These are phyloP conservation scores for Ellobium chinense DNA, from an alignment of 2,888 invertebrate species.

Conservation along the genomic window DNA sequence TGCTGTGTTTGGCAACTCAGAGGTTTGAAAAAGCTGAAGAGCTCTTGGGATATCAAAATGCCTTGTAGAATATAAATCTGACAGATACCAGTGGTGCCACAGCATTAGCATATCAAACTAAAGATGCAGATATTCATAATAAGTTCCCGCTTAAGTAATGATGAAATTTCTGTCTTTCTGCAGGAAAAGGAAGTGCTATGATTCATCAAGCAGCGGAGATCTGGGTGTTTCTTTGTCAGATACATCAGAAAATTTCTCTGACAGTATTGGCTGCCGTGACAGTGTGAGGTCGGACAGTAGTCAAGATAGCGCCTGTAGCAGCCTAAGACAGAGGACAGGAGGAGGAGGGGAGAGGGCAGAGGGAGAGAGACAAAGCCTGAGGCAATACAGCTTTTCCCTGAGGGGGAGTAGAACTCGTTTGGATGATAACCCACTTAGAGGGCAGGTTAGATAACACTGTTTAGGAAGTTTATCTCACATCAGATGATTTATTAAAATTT, in stretches of 20 bases:
- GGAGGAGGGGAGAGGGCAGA: not conserved
- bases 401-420: not conserved
- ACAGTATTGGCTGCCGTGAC: not conserved
- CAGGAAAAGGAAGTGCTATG: conserved; percentile 15
- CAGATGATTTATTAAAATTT: too few species aligned
- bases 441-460: too few species aligned
- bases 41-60: too few species aligned
- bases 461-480: too few species aligned
- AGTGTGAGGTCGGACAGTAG: conserved; percentile 20
- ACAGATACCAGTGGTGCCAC: too few species aligned
- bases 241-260: not conserved
- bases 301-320: not conserved
- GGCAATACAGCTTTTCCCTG: conserved; percentile 30
- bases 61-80: too few species aligned
- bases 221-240: conserved; percentile 15
- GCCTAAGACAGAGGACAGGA: not conserved
- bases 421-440: not conserved
- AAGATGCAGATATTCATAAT: too few species aligned
- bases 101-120: too few species aligned
- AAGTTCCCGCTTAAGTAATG: too few species aligned
- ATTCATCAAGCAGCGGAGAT: not conserved
- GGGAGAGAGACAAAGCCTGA: conserved; percentile 17
- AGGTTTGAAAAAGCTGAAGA: too few species aligned
- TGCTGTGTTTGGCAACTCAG: too few species aligned
- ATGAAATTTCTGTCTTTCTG: too few species aligned